phyloP scores from a whole-genome alignment of 2,797 vertebrate species.

The Lepus townsendii region DNA sequence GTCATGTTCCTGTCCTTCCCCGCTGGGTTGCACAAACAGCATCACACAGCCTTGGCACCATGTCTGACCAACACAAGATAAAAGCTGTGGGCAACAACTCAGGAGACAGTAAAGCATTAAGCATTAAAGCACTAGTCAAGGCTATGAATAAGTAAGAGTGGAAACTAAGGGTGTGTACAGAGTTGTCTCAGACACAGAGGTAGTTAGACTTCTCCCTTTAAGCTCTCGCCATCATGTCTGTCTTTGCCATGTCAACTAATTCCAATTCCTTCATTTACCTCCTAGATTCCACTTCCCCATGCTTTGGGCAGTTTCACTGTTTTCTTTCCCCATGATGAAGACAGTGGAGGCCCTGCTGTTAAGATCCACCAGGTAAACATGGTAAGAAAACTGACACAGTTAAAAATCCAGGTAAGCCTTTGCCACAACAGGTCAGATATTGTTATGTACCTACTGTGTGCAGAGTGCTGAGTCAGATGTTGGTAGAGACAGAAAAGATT shows the following conservation, averaged over 20 bases:
- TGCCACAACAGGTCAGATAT: not conserved
- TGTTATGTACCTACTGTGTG: rapidly evolving
- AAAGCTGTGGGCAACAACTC: not conserved
- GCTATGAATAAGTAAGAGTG: not conserved
- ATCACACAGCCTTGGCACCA: not conserved
- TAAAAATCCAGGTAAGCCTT: not conserved
- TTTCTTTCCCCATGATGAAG: not conserved
- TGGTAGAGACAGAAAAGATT: not conserved
- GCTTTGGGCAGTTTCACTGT: not conserved
- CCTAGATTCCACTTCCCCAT: not conserved
- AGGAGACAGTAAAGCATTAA: not conserved
- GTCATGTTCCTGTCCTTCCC: not conserved
- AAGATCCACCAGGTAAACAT: not conserved
- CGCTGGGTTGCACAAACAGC: no score
- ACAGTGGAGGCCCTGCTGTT: not conserved
- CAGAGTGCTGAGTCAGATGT: not conserved
- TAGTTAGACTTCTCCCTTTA: not conserved
- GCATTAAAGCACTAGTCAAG: not conserved
- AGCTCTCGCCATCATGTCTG: not conserved
- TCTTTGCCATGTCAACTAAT: not conserved
- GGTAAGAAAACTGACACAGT: not conserved
- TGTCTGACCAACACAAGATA: not conserved
- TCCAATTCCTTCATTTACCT: not conserved
- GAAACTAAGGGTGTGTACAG: not conserved
- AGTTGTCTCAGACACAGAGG: not conserved